phyloP scores from a whole-genome alignment of 2,797 vertebrate species.

The Sciurus vulgaris region DNA sequence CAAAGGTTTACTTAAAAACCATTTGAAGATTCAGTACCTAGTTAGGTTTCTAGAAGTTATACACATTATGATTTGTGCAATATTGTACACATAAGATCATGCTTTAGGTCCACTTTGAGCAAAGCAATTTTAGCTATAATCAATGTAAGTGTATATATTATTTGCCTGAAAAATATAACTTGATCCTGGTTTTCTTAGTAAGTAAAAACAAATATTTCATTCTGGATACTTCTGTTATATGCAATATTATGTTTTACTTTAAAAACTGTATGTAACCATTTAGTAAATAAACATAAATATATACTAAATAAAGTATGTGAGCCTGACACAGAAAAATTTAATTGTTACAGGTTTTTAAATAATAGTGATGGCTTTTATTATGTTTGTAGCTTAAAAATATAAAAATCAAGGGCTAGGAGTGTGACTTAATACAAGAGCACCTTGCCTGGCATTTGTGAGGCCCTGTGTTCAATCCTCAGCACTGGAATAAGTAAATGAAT shows the following conservation, averaged over 20 bases:
- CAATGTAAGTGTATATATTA: conserved; percentile 24
- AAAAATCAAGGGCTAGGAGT: neutral
- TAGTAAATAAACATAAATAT: conserved; percentile 35
- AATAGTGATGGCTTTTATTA: neutral
- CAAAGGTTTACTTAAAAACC: conserved; percentile 59
- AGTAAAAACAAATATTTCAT: conserved; percentile 65
- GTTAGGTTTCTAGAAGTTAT: conserved; percentile 39
- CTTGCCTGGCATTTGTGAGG: too few species aligned
- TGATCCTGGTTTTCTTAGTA: conserved; percentile 72
- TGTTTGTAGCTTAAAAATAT: conserved; percentile 53
- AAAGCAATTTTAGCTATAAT: conserved; percentile 33
- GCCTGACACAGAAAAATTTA: neutral
- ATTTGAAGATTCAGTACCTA: neutral
- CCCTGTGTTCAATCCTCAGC: too few species aligned
- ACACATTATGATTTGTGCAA: conserved; percentile 19
- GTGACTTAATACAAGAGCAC: too few species aligned
- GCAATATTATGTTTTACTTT: conserved; percentile 76
- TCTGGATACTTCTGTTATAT: conserved; percentile 82
- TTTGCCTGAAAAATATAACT: conserved; percentile 76
- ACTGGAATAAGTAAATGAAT: too few species aligned
- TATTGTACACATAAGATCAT: neutral
- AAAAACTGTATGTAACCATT: conserved; percentile 38
- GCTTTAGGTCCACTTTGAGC: conserved; percentile 16
- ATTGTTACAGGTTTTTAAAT: neutral
- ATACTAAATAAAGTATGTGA: conserved; percentile 14